phyloP scores from a whole-genome alignment of 2,113 vertebrate genomes.

The Chaetura pelagica region DNA sequence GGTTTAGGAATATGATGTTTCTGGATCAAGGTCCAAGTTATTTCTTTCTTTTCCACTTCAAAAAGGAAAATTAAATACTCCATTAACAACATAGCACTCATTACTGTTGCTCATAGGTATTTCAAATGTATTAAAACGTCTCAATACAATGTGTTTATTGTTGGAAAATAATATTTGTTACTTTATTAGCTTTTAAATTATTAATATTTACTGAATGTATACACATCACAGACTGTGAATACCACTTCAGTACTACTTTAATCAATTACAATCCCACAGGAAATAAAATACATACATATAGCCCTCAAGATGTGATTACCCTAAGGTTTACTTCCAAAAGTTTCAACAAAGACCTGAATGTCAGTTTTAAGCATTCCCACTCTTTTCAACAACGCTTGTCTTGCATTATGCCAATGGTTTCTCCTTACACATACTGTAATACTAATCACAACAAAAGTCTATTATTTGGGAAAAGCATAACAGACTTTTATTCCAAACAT shows the following conservation, averaged over 20 bases:
- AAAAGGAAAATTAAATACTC: neutral
- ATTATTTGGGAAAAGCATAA: neutral
- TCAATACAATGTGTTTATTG: neutral
- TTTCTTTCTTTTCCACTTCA: neutral
- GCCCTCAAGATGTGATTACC: neutral
- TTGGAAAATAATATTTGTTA: neutral
- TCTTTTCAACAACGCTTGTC: neutral
- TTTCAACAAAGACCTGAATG: neutral
- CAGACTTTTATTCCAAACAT: neutral
- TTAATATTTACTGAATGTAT: neutral
- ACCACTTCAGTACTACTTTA: neutral
- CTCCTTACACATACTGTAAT: neutral
- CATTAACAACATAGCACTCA: neutral
- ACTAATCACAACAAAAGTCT: neutral
- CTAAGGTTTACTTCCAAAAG: neutral
- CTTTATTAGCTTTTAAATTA: neutral
- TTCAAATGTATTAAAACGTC: neutral
- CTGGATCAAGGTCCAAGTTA: neutral
- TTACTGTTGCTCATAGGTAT: neutral
- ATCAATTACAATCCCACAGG: neutral
- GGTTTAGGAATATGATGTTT: neutral
- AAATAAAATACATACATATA: neutral
- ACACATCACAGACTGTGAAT: neutral
- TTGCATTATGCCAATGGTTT: neutral
- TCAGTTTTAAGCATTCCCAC: neutral